These are phyloP conservation scores for Uromys caudimaculatus DNA, from an alignment of 2,797 vertebrate species.

Conservation along the genomic window DNA sequence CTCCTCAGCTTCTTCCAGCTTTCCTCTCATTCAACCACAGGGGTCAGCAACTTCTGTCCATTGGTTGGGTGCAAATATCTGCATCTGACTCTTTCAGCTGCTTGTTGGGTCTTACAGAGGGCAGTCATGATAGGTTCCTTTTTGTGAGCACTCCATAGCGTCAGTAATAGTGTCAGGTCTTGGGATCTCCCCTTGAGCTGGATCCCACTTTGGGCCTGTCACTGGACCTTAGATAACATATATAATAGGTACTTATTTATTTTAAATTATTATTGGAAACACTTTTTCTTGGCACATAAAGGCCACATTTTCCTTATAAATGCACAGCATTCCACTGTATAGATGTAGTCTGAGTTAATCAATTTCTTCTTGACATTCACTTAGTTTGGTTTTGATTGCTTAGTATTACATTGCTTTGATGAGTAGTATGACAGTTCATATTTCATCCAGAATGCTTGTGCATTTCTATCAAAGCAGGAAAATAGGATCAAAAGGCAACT, in stretches of 20 bases:
- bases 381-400: slow-evolving; percentile 13
- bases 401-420: neutral
- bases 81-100: too few relatives aligned
- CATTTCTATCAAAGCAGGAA: neutral
- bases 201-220: too few relatives aligned
- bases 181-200: too few relatives aligned
- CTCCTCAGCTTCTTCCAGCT: too few relatives aligned
- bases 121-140: too few relatives aligned
- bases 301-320: neutral
- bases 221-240: too few relatives aligned
- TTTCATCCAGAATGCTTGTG: slow-evolving; percentile 21
- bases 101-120: too few relatives aligned
- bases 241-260: neutral
- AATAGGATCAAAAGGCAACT: slow-evolving; percentile 21
- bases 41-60: too few relatives aligned
- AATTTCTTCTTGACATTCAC: neutral
- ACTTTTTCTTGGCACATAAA: neutral
- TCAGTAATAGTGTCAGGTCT: too few relatives aligned
- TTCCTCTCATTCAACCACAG: too few relatives aligned
- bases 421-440: slow-evolving; percentile 16
- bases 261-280: slow-evolving; percentile 32
- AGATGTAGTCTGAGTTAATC: slow-evolving; percentile 25
- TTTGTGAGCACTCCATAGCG: too few relatives aligned
- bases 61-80: too few relatives aligned
- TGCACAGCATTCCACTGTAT: slow-evolving; percentile 4